Conservation (phyloP, 2,888 invertebrate species). For the Bruchidius siliquastri region DNA sequence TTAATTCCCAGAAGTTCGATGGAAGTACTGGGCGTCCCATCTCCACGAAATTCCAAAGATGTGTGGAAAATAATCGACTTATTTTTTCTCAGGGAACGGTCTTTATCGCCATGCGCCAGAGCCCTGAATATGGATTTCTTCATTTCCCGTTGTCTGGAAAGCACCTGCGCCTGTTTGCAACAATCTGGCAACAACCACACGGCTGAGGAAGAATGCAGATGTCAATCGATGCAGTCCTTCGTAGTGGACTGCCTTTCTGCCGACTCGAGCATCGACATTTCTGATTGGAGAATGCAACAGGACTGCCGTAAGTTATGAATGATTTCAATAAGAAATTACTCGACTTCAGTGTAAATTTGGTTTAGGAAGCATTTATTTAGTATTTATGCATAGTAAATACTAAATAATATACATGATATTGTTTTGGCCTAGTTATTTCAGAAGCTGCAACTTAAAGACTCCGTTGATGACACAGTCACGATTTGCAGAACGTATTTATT, state of each 20-base stretch:
- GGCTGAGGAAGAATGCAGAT: constrained; percentile 57
- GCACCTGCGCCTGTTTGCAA: constrained; percentile 68
- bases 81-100: constrained; percentile 48
- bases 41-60: too few species aligned
- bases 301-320: constrained; percentile 60
- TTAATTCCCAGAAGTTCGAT: too few species aligned
- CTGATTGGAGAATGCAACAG: constrained; percentile 65
- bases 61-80: background rate
- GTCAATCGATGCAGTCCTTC: constrained; percentile 64
- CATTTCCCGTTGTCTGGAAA: constrained; percentile 69
- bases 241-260: constrained; percentile 69
- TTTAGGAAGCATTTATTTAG: background rate
- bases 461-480: too few species aligned
- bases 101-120: constrained; percentile 60
- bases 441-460: too few species aligned
- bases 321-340: too few species aligned
- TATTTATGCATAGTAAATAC: too few species aligned
- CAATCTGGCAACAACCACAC: constrained; percentile 42
- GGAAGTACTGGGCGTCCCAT: too few species aligned
- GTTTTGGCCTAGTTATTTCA: too few species aligned
- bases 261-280: constrained; percentile 59
- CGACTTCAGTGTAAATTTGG: background rate
- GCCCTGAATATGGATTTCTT: constrained; percentile 65
- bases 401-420: too few species aligned
- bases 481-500: too few species aligned